Percentiles rank a stretch among this genome's conserved stretches.
Evolutionary conservation across 2,888 invertebrate genomes (phyloP).

Genomic region (Troides helena): DNA sequence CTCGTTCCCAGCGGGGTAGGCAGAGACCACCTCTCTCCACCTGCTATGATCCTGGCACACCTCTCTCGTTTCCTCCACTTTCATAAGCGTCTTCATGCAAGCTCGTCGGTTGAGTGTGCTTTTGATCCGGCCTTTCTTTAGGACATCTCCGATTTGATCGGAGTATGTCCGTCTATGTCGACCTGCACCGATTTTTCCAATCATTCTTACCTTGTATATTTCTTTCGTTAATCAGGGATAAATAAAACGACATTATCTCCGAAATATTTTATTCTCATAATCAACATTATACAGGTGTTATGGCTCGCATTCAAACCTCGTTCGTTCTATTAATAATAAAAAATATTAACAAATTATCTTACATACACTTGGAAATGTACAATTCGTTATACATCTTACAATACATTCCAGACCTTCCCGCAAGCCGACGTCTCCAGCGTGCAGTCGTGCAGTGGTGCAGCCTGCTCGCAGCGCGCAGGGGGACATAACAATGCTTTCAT

Average conservation of each 20-base stretch:
- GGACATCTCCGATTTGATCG: no score
- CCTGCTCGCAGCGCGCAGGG: slow-evolving; percentile 10
- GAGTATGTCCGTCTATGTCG: no score
- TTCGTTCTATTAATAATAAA: slow-evolving; percentile 76
- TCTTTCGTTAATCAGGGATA: no score
- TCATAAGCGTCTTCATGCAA: no score
- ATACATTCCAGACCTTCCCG: slow-evolving; percentile 61
- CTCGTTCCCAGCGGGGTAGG: no score
- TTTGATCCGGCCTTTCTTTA: no score
- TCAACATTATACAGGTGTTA: slow-evolving; percentile 80
- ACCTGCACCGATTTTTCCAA: no score
- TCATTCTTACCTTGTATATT: no score
- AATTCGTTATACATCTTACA: slow-evolving; percentile 75
- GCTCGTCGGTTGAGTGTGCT: no score
- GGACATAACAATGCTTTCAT: slow-evolving; percentile 38
- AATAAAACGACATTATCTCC: slow-evolving; percentile 36
- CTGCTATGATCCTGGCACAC: no score
- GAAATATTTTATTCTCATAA: slow-evolving; percentile 76
- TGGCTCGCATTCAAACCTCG: slow-evolving; percentile 77
- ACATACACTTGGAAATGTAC: slow-evolving; percentile 79
- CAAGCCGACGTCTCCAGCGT: slow-evolving; percentile 50
- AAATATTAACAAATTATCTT: slow-evolving; percentile 80
- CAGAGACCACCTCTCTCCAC: no score
- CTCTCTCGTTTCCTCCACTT: no score
- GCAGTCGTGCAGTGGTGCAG: slow-evolving; percentile 13